phyloP scores from a whole-genome alignment of 2,888 invertebrate species.

The Lochmaea crataegi region DNA sequence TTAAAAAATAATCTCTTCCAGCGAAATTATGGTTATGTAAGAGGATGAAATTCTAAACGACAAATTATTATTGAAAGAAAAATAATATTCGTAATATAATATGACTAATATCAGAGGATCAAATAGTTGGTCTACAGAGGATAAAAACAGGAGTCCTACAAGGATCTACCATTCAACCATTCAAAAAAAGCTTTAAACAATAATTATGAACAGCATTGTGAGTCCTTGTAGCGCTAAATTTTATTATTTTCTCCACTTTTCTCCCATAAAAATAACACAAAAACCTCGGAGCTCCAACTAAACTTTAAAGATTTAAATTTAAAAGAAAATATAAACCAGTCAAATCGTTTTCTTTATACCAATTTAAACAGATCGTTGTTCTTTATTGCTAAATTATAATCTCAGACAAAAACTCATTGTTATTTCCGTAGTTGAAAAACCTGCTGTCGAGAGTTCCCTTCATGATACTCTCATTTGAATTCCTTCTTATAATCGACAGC shows the following conservation, averaged over 20 bases:
- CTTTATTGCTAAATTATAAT: neutral
- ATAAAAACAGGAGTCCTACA: no score
- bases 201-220: no score
- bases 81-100: no score
- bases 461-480: slow-evolving; percentile 22
- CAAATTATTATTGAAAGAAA: no score
- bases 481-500: slow-evolving; percentile 25
- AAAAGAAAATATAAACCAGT: neutral
- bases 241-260: no score
- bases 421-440: slow-evolving; percentile 4
- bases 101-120: no score
- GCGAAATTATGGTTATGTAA: neutral
- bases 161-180: no score
- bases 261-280: no score
- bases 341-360: neutral
- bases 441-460: slow-evolving; percentile 6
- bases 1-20: slow-evolving; percentile 35
- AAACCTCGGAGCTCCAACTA: no score
- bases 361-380: neutral
- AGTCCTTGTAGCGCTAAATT: no score
- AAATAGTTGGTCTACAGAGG: no score
- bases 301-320: neutral
- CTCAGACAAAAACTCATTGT: neutral
- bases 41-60: neutral
- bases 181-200: no score